phyloP scores from a whole-genome alignment of 2,797 vertebrate genomes.

The Gallinago stenura region DNA sequence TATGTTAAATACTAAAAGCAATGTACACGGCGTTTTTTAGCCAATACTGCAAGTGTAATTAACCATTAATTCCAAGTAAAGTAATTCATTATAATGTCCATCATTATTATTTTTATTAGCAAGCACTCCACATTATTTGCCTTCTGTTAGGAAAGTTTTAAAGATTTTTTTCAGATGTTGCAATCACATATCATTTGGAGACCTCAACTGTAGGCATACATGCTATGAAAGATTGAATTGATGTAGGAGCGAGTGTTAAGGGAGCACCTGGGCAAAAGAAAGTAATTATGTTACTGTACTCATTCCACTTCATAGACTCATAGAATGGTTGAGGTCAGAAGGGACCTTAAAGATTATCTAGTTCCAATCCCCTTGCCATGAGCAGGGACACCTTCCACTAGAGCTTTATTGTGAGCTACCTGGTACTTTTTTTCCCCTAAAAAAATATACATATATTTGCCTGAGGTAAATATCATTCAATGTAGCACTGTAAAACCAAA shows the following conservation, averaged over 20 bases:
- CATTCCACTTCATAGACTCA: not conserved
- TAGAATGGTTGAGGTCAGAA: not conserved
- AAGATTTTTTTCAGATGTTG: slow-evolving; percentile 22
- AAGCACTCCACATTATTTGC: not conserved
- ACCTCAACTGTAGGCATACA: not conserved
- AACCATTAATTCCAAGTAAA: slow-evolving; percentile 34
- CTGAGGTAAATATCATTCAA: not conserved
- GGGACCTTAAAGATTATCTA: not conserved
- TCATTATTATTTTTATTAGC: not conserved
- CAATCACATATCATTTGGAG: not conserved
- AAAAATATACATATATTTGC: not conserved
- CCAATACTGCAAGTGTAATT: not conserved
- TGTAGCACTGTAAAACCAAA: not conserved
- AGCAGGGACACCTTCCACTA: not conserved
- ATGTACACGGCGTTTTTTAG: not conserved
- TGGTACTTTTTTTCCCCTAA: not conserved
- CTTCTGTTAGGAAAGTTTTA: not conserved
- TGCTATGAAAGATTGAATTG: not conserved
- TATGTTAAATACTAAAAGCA: not conserved
- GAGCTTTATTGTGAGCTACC: not conserved
- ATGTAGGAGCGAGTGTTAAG: not conserved
- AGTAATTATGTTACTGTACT: not conserved
- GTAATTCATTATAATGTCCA: not conserved
- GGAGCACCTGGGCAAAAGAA: not conserved
- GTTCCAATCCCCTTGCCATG: not conserved